Conservation (phyloP, 2,888 invertebrate species). For the Drosophila nr. fundita region DNA sequence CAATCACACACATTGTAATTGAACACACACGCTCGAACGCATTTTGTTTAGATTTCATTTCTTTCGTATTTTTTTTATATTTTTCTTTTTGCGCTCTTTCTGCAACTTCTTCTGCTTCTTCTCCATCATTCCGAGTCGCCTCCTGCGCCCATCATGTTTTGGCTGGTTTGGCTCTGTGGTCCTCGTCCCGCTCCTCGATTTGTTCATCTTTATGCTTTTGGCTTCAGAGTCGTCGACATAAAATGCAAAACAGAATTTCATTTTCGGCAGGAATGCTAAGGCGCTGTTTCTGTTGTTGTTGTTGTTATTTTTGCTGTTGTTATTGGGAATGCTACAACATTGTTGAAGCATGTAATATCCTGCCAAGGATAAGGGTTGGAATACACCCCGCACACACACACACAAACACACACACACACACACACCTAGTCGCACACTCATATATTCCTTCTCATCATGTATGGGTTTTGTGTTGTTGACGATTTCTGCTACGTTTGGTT, state of each 20-base stretch:
- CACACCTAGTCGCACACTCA: conserved; percentile 8
- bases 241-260: conserved; percentile 81
- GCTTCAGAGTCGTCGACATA: conserved; percentile 77
- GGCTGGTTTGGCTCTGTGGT: conserved; percentile 40
- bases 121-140: conserved; percentile 46
- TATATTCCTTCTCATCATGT: conserved; percentile 37
- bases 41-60: conserved; percentile 81
- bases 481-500: conserved; percentile 78
- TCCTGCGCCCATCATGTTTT: conserved; percentile 60
- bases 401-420: conserved; percentile 27
- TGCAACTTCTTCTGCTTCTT: conserved; percentile 39
- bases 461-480: conserved; percentile 67
- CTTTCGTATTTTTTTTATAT: conserved; percentile 44
- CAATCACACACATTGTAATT: conserved; percentile 82
- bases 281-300: conserved; percentile 34
- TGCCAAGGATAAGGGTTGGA: conserved; percentile 79
- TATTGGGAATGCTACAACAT: conserved; percentile 82
- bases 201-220: conserved; percentile 60
- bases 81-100: conserved; percentile 51
- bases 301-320: conserved; percentile 60
- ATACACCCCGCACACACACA: conserved; percentile 56
- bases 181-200: conserved; percentile 16
- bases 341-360: conserved; percentile 82
- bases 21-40: conserved; percentile 81
- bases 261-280: conserved; percentile 78